phyloP scores from a whole-genome alignment of 2,113 vertebrate species.

The Spizaetus ornatus region DNA sequence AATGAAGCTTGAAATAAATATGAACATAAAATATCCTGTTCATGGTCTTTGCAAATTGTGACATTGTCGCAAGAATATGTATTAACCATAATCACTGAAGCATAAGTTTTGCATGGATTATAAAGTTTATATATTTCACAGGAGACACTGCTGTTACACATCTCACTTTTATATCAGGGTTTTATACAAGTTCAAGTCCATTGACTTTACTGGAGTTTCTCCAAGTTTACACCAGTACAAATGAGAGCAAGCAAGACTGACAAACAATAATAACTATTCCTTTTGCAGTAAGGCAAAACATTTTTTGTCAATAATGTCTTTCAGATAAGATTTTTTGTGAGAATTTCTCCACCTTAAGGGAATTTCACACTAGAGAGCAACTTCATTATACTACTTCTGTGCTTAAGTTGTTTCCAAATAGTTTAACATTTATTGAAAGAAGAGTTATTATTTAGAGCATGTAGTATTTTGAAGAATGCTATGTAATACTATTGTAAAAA shows the following conservation, averaged over 20 bases:
- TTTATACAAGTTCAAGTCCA: slow-evolving; percentile 5
- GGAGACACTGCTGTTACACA: neutral
- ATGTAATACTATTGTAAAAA: neutral
- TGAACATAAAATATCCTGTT: slow-evolving; percentile 31
- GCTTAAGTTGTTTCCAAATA: neutral
- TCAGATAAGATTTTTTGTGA: neutral
- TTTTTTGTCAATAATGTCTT: neutral
- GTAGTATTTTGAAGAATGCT: neutral
- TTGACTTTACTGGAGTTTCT: neutral
- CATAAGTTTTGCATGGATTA: slow-evolving; percentile 2
- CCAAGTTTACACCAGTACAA: neutral
- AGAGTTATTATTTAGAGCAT: neutral
- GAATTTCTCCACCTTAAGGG: neutral
- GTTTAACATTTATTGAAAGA: neutral
- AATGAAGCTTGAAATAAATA: slow-evolving; percentile 56
- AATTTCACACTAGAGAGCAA: neutral
- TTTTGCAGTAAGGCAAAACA: neutral
- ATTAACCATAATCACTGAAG: neutral
- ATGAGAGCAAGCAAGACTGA: neutral
- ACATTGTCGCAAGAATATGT: neutral
- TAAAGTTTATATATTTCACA: slow-evolving; percentile 28
- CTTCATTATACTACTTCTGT: rapidly evolving
- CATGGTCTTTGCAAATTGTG: slow-evolving; percentile 31
- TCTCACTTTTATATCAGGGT: neutral
- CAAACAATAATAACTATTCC: neutral